Percentiles rank a stretch among this genome's conserved stretches.
phyloP scores from a whole-genome alignment of 2,888 invertebrate species.

The Tetragonisca angustula region DNA sequence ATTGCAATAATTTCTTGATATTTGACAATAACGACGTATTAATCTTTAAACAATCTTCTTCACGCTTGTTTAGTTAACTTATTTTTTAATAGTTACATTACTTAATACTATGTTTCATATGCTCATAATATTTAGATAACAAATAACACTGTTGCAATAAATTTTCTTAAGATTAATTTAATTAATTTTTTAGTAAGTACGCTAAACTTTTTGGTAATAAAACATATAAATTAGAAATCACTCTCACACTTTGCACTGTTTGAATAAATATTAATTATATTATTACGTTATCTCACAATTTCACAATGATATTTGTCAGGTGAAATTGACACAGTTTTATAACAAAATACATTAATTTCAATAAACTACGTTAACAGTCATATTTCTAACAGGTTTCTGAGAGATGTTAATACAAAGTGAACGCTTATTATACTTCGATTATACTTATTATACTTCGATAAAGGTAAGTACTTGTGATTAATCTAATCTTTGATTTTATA shows the following conservation, averaged over 20 bases:
- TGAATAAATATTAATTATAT: neutral
- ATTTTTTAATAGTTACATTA: neutral
- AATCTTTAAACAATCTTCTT: neutral
- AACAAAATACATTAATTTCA: neutral
- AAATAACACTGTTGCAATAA: neutral
- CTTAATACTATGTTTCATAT: neutral
- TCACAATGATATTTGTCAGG: neutral
- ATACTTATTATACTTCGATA: constrained; percentile 13
- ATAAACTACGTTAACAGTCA: neutral
- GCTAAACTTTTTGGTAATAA: neutral
- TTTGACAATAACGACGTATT: neutral
- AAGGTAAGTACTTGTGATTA: constrained; percentile 6
- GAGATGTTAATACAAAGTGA: neutral
- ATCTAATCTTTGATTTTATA: constrained; percentile 35
- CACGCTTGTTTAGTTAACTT: neutral
- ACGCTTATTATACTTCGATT: constrained; percentile 9
- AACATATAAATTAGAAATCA: neutral
- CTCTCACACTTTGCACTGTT: neutral
- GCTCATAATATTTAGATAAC: neutral
- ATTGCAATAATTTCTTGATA: neutral
- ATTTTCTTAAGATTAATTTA: neutral
- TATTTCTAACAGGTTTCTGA: neutral
- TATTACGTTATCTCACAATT: neutral
- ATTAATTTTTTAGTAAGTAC: neutral
- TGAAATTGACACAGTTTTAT: neutral